Evolutionary conservation across 2,888 invertebrate genomes (phyloP), one percentile per base, ranked within the genome.

Genomic region (Mythimna loreyi): DNA sequence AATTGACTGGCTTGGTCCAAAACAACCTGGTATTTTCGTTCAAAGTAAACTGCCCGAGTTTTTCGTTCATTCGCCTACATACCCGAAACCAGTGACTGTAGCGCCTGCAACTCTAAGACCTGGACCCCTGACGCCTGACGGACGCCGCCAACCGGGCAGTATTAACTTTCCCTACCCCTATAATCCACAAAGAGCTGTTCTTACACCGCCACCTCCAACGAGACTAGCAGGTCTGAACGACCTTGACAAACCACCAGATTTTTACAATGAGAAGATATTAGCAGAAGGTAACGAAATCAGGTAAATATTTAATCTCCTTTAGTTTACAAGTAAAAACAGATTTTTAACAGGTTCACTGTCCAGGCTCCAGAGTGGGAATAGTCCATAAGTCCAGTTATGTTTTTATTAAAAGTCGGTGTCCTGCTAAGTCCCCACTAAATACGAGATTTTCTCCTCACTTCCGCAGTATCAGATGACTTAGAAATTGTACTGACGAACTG

Each of bases 71-170:
- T 58, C 66, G n/a, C 63, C 60, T 3, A 62, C 83, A 7, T 84
- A 80, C 53, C 85, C 85, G 16, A 25, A 68, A n/a, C 59, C 85
- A 2, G 49, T 85, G 0, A 63, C 69, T 19, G 52, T 80, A 5
- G 16, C 13, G 0, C 16, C 68, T 0, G 16, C n/a, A 13, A 53
- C 63, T 5, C 2, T 63, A 7, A 75, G 72, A 28, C 77, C 80
- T 16, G 19, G 0, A 33, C 0, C 0, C 1, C 0, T 1, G 7
- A 6, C 0, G 7, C 21, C 28, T 36, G 16, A 7, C 0, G 11
- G 2, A 0, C 7, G 0, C 11, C 19, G 8, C 0, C 0, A 2
- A 3, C 1, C 2, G 3, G 69, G 6, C 13, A 21, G 13, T 40
- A 0, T 73, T n/a, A 0, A 1, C 1, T 69, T 69, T 11, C 49